Percentiles rank a stretch among this genome's conserved stretches.
These are phyloP conservation scores for Philhelius pedissequus DNA, from an alignment of 2,888 invertebrate species.

Conservation along the genomic window DNA sequence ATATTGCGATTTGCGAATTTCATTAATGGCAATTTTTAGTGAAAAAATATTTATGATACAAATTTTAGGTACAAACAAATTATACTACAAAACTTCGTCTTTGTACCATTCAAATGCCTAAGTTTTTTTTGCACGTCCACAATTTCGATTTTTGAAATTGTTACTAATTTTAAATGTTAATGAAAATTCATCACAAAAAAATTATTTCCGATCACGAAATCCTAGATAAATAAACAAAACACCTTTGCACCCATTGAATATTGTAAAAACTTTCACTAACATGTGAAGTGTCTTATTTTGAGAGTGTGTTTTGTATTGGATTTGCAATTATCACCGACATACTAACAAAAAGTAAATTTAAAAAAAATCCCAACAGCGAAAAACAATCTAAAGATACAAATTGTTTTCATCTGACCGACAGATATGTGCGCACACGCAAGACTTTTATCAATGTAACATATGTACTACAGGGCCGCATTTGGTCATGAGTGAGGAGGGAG, in stretches of 20 bases:
- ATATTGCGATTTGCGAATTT: too few relatives aligned
- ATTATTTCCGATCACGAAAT: constrained; percentile 30
- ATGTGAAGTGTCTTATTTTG: not conserved
- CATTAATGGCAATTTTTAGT: too few relatives aligned
- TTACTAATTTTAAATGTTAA: not conserved
- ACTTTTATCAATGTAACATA: not conserved
- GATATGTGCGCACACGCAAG: constrained; percentile 43
- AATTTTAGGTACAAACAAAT: too few relatives aligned
- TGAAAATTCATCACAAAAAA: not conserved
- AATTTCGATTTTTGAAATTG: too few relatives aligned
- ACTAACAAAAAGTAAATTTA: constrained; percentile 32
- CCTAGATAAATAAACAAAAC: not conserved
- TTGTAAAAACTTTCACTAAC: constrained; percentile 46
- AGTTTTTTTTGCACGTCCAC: too few relatives aligned
- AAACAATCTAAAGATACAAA: constrained; percentile 56
- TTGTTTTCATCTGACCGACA: constrained; percentile 50
- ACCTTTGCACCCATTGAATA: not conserved
- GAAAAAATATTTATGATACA: too few relatives aligned
- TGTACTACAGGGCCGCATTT: not conserved
- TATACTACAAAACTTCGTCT: too few relatives aligned
- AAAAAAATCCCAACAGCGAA: constrained; percentile 31
- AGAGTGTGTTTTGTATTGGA: not conserved
- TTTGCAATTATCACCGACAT: constrained; percentile 52
- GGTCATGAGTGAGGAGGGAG: too few relatives aligned
- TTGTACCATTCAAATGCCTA: too few relatives aligned